Conservation (phyloP, 2,888 invertebrate species). For the Conomelus anceps region DNA sequence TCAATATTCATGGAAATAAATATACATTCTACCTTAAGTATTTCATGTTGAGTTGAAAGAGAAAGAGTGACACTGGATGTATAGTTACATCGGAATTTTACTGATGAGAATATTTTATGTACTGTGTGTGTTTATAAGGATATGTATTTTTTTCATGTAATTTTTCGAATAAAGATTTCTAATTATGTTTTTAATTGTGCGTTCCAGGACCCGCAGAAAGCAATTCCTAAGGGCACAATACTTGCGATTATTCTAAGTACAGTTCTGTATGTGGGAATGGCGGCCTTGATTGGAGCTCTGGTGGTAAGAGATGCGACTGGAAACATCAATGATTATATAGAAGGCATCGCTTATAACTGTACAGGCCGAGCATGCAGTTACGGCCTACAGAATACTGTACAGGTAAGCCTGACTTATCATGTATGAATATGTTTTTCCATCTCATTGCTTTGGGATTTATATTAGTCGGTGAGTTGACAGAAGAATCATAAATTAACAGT, state of each 20-base stretch:
- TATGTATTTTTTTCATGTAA: conserved; percentile 2
- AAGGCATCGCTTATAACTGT: conserved; percentile 53
- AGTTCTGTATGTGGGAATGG: conserved; percentile 77
- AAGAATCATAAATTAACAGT: too few species aligned
- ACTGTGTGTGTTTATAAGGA: too few species aligned
- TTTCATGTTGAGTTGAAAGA: too few species aligned
- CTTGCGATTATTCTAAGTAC: conserved; percentile 84
- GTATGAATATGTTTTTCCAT: neutral
- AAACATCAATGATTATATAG: conserved; percentile 50
- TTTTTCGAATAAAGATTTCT: neutral
- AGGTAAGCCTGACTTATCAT: conserved; percentile 47
- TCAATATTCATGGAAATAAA: too few species aligned
- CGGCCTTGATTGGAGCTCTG: conserved; percentile 66
- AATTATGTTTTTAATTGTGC: conserved; percentile 17
- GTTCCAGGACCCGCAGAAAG: conserved; percentile 72
- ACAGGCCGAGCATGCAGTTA: conserved; percentile 51
- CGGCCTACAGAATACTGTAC: conserved; percentile 72
- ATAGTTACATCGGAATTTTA: too few species aligned
- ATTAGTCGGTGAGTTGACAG: conserved; percentile 63
- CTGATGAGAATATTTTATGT: too few species aligned
- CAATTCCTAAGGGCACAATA: conserved; percentile 89
- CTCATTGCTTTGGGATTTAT: too few species aligned
- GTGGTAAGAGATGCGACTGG: conserved; percentile 77
- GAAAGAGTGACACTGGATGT: neutral
- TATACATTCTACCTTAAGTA: too few species aligned